Conservation (phyloP, 1,140 invertebrate species). For the Solenopsis fugax region DNA sequence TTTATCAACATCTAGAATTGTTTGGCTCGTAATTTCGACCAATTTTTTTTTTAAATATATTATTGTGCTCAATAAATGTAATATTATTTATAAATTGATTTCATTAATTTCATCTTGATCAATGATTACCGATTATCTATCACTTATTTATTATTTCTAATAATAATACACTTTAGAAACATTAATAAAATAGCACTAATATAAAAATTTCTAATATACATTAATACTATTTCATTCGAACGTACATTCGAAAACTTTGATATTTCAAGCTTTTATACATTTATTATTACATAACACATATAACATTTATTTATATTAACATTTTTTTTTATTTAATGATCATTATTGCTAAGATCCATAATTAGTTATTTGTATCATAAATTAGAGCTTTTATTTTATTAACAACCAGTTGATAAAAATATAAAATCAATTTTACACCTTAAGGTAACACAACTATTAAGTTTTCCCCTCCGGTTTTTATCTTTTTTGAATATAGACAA, state of each 20-base stretch:
- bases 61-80: neutral
- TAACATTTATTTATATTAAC: neutral
- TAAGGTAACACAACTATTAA: too few species aligned
- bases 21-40: too few species aligned
- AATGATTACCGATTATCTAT: neutral
- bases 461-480: too few species aligned
- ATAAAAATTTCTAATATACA: neutral
- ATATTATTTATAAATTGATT: conserved; percentile 20
- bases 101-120: neutral
- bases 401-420: neutral
- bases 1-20: too few species aligned
- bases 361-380: neutral
- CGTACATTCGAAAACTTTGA: conserved; percentile 35
- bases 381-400: neutral
- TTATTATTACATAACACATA: conserved; percentile 12
- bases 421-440: neutral
- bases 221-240: conserved; percentile 71
- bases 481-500: too few species aligned
- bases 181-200: conserved; percentile 22
- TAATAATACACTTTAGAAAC: conserved; percentile 22
- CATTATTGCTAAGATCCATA: neutral
- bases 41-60: too few species aligned
- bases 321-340: neutral
- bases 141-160: neutral
- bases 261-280: conserved; percentile 20